A percentile compares a stretch with the other conserved stretches of the same genome.
Evolutionary conservation across 2,888 invertebrate genomes (phyloP).

Genomic region (Meta bourneti): DNA sequence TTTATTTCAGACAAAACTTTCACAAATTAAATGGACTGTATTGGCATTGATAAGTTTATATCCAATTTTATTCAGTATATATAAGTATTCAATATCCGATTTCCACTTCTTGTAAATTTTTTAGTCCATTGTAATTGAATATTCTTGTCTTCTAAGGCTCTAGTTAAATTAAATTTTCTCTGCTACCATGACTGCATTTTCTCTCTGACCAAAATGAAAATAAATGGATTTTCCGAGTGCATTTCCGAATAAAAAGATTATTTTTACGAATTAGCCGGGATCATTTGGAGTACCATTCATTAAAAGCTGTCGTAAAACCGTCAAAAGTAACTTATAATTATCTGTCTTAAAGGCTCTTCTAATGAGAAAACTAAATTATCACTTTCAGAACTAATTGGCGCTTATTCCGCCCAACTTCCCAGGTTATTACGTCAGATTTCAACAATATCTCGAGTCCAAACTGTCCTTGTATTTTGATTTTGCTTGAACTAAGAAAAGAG

Average conservation of each 20-base stretch:
- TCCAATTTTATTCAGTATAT: too few relatives aligned
- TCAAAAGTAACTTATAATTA: neutral
- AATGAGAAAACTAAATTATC: neutral
- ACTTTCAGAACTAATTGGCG: conserved; percentile 1
- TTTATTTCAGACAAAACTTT: too few relatives aligned
- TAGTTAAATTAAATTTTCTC: neutral
- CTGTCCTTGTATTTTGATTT: neutral
- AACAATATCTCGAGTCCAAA: neutral
- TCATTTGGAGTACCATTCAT: neutral
- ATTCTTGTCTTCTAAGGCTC: neutral
- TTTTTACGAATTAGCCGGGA: neutral
- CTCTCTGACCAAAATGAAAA: neutral
- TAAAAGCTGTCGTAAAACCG: conserved; percentile 26
- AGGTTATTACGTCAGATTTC: neutral
- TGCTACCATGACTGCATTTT: neutral
- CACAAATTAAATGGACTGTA: too few relatives aligned
- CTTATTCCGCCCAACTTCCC: neutral
- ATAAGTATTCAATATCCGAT: too few relatives aligned
- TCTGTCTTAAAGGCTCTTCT: neutral
- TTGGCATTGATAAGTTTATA: too few relatives aligned
- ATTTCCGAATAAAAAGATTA: neutral
- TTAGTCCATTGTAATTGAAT: neutral
- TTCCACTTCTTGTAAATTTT: too few relatives aligned
- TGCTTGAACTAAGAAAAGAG: neutral
- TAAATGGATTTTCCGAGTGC: neutral